A percentile compares a stretch with the other conserved stretches of the same genome.
Conservation (phyloP, 2,113 vertebrate genomes). For the Steatornis caripensis region DNA sequence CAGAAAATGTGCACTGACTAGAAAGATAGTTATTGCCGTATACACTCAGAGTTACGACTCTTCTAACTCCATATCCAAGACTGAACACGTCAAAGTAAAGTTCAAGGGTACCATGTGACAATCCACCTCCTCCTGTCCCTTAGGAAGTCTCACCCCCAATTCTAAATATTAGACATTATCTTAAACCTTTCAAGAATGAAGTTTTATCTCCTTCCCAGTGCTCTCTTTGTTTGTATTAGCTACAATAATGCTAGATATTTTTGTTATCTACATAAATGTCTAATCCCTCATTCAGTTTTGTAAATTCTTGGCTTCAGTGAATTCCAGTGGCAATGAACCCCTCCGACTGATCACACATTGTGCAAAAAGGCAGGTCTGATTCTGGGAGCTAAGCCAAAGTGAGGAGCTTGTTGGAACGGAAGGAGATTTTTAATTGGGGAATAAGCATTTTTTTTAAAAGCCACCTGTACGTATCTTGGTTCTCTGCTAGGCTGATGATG, state of each 20-base stretch:
- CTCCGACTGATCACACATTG: neutral
- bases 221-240: neutral
- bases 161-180: neutral
- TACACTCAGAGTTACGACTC: neutral
- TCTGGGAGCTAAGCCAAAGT: neutral
- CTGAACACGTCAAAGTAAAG: neutral
- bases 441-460: neutral
- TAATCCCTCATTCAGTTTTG: neutral
- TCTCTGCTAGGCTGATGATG: neutral
- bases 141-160: neutral
- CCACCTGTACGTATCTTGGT: neutral
- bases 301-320: conserved; percentile 8
- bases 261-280: neutral
- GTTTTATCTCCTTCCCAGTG: neutral
- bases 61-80: neutral
- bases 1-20: neutral
- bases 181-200: neutral
- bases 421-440: neutral
- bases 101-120: neutral
- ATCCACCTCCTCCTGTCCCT: neutral
- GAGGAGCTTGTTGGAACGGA: neutral
- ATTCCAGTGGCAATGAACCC: conserved; percentile 9
- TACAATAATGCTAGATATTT: neutral
- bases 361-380: neutral
- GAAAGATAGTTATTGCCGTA: neutral